These are phyloP conservation scores for Drosophila kambysellisi DNA, from an alignment of 2,888 invertebrate genomes.

Conservation along the genomic window DNA sequence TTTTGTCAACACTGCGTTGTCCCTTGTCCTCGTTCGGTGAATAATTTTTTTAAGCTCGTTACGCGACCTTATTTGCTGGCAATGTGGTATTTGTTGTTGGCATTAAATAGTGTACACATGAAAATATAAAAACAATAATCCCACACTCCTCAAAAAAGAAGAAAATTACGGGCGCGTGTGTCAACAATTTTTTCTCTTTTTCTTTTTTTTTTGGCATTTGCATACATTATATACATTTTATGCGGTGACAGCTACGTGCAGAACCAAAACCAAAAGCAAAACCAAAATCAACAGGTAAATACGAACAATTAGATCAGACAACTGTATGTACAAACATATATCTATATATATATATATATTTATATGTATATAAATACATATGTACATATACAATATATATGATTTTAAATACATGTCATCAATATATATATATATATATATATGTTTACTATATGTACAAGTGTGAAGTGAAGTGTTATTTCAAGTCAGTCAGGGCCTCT, in stretches of 20 bases:
- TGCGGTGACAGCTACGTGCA: conserved; percentile 42
- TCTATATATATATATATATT: conserved; percentile 4
- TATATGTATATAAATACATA: background rate
- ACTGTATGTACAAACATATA: background rate
- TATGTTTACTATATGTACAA: conserved; percentile 1
- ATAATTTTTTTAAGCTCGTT: conserved; percentile 11
- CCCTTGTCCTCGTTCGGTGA: conserved; percentile 39
- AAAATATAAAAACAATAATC: conserved; percentile 12
- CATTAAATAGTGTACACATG: conserved; percentile 13
- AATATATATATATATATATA: conserved; percentile 16
- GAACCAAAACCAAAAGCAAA: conserved; percentile 46
- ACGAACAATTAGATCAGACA: conserved; percentile 52
- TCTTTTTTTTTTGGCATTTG: conserved; percentile 40
- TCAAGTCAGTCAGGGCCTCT: conserved; percentile 24
- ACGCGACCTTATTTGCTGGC: conserved; percentile 50
- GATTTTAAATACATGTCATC: conserved; percentile 34
- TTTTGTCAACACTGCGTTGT: conserved; percentile 57
- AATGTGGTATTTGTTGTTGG: conserved; percentile 41
- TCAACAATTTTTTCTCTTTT: conserved; percentile 28
- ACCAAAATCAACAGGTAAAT: conserved; percentile 76
- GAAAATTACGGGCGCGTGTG: conserved; percentile 53
- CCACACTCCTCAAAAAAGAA: conserved; percentile 2
- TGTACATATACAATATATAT: conserved; percentile 19
- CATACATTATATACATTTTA: conserved; percentile 37
- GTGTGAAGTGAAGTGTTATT: conserved; percentile 5